Conservation (phyloP, 2,888 invertebrate species). For the Candidula unifasciata region DNA sequence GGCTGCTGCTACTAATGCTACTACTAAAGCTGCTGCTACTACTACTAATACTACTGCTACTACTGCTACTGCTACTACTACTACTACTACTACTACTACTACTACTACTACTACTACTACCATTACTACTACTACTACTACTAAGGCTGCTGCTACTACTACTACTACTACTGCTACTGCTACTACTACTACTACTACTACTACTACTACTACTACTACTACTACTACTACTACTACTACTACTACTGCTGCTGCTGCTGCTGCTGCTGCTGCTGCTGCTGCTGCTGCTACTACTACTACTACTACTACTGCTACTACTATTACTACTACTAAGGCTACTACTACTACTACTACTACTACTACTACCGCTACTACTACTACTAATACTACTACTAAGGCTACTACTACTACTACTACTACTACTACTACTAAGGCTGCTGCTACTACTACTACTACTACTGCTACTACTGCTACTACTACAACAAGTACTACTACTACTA, state of each 20-base stretch:
- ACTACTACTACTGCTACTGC: too few species aligned
- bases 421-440: background rate
- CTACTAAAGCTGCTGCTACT: background rate
- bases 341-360: constrained; percentile 30
- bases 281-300: background rate
- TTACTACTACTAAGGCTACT: background rate
- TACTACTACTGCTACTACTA: background rate
- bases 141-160: too few species aligned
- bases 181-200: background rate
- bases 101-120: background rate
- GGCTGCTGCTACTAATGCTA: background rate
- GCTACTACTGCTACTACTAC: background rate
- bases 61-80: background rate
- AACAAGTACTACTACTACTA: too few species aligned
- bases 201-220: too few species aligned
- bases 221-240: too few species aligned
- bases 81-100: constrained; percentile 17
- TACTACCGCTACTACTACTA: constrained; percentile 21
- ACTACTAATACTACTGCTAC: background rate
- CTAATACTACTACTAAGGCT: background rate
- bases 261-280: too few species aligned
- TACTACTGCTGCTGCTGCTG: too few species aligned
- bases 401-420: background rate
- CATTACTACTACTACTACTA: too few species aligned
- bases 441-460: background rate